A percentile compares a stretch with the other conserved stretches of the same genome.
Conservation (phyloP, 2,113 vertebrate species). For the Oreocharis arfaki region DNA sequence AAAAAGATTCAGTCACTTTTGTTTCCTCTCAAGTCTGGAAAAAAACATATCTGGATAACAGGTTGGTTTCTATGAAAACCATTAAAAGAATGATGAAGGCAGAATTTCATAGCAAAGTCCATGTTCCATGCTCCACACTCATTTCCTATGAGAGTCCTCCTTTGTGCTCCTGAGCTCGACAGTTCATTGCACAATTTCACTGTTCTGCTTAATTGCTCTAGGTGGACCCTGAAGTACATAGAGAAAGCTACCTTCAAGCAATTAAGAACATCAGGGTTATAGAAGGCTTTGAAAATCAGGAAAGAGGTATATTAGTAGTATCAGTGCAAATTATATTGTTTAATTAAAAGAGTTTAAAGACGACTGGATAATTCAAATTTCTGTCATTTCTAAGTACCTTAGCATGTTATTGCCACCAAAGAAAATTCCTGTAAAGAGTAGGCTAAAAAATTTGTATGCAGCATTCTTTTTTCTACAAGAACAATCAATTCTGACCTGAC, state of each 20-base stretch:
- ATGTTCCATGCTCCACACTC: accelerated
- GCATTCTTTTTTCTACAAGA: not conserved
- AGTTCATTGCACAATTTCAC: not conserved
- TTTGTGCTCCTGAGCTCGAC: not conserved
- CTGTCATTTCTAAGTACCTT: not conserved
- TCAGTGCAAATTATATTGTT: not conserved
- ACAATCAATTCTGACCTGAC: not conserved
- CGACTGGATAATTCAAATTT: not conserved
- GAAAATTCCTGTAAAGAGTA: not conserved
- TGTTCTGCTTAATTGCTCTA: not conserved
- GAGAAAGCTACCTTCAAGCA: not conserved
- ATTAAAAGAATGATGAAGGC: not conserved
- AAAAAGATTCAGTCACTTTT: not conserved
- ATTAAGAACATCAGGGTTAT: not conserved
- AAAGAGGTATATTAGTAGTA: not conserved
- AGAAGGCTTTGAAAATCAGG: not conserved
- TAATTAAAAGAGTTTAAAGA: not conserved
- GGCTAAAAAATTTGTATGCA: not conserved
- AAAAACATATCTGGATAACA: not conserved
- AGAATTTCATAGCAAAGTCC: not conserved
- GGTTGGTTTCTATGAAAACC: not conserved
- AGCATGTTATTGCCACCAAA: not conserved
- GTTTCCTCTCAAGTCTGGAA: not conserved
- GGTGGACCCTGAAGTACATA: not conserved
- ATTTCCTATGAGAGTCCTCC: not conserved